Conservation (phyloP, 2,113 vertebrate species). For the Leptosomus discolor region DNA sequence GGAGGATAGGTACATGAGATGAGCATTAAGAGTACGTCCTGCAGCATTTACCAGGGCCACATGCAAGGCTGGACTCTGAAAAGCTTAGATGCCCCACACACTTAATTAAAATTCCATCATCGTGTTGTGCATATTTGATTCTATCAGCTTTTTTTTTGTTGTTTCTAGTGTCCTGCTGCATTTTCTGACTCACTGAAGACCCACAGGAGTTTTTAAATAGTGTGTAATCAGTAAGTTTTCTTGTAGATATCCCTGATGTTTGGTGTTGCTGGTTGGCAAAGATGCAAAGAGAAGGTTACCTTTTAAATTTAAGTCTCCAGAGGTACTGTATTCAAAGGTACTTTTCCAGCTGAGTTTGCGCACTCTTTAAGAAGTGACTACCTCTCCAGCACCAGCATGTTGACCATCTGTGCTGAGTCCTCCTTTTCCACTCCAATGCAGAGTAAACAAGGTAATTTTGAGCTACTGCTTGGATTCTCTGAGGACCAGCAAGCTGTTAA, state of each 20-base stretch:
- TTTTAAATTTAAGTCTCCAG: neutral
- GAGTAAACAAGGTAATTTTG: neutral
- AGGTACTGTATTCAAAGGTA: neutral
- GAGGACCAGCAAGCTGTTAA: neutral
- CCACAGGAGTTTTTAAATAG: neutral
- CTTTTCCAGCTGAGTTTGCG: neutral
- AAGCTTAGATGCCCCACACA: neutral
- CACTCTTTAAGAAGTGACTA: neutral
- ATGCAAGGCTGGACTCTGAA: neutral
- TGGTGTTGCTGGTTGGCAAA: neutral
- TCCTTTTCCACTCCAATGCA: fast-evolving
- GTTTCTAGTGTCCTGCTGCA: neutral
- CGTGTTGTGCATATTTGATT: neutral
- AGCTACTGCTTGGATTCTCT: neutral
- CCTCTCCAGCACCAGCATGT: neutral
- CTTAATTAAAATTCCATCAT: neutral
- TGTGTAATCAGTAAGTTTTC: neutral
- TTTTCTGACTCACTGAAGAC: neutral
- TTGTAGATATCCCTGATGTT: neutral
- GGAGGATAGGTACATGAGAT: neutral
- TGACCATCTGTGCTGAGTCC: neutral
- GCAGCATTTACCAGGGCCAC: neutral
- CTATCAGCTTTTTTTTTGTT: neutral
- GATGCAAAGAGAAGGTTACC: neutral
- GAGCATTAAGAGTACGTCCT: neutral